Evolutionary conservation across 2,888 invertebrate species (phyloP), one percentile per base, ranked within the genome.

Genomic region (Trissolcus brochymenae): DNA sequence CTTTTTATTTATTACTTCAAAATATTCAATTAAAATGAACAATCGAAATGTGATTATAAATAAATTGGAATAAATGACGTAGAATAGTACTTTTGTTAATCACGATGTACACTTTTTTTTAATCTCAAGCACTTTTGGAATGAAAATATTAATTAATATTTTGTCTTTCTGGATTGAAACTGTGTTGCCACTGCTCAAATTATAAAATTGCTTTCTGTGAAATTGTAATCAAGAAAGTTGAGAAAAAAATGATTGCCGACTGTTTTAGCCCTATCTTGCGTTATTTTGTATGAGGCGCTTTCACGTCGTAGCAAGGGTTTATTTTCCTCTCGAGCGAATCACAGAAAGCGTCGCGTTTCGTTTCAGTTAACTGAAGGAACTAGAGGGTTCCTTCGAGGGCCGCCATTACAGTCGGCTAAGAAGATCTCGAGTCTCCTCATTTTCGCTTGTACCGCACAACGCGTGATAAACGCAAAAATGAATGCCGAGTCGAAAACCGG

Each of bases 381-480:
- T 79, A 75, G 71, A 77, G 84, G 80, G 83, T 80, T 79, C 70
- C 82, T 86, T 84, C 85, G 84, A 87, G 87, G 82, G 85, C 83
- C 85, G 86, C 85, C 85, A 85, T 87, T 87, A 86, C 84, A 82
- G 83, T 78, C 81, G 82, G 82, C 82, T 85, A 82, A 82, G 83
- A 84, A 83, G 81, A 83, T 82, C 82, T 83, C 76, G 81, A 84
- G 81, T 76, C 79, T 77, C 79, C 81, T 82, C 79, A 80, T 84
- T 82, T 82, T 81, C 78, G 79, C 81, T 82, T 61, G 76, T 79
- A 81, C 79, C 81, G 59, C 73, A 65, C 65, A 70, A 76, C 65
- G 71, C 78, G 70, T 75, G 78, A 77, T 79, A 82, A 83, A 85
- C 80, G 81, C 79, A 81, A 82, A 84, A 83, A 84, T 82, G 84